Evolutionary conservation across 1,140 invertebrate genomes (phyloP).

Genomic region (Campodea augens): DNA sequence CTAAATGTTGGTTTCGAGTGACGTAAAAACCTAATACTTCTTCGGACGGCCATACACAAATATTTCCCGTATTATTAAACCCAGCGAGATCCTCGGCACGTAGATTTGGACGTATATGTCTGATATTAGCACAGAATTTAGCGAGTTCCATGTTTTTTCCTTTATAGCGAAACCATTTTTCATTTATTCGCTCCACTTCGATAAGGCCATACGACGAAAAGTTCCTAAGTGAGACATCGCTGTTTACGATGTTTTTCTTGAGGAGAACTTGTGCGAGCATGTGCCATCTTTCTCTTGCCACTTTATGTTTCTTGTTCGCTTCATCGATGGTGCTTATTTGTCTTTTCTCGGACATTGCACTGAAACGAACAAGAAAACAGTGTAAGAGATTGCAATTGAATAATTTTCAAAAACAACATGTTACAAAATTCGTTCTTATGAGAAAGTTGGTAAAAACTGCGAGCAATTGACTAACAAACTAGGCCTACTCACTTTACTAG

Average conservation of each 20-base stretch:
- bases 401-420: too few relatives aligned
- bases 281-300: slow-evolving; percentile 42
- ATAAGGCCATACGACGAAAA: slow-evolving; percentile 33
- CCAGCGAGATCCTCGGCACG: slow-evolving; percentile 37
- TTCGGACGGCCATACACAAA: slow-evolving; percentile 78
- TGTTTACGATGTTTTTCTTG: slow-evolving; percentile 19
- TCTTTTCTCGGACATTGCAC: too few relatives aligned
- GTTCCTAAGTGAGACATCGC: slow-evolving; percentile 30
- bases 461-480: too few relatives aligned
- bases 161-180: slow-evolving; percentile 34
- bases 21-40: slow-evolving; percentile 59
- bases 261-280: slow-evolving; percentile 43
- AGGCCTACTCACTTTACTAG: too few relatives aligned
- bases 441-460: too few relatives aligned
- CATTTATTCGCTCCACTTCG: slow-evolving; percentile 9
- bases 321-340: too few relatives aligned
- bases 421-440: too few relatives aligned
- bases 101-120: slow-evolving; percentile 35
- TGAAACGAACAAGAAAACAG: too few relatives aligned
- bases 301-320: slow-evolving; percentile 15
- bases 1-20: slow-evolving; percentile 40
- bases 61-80: slow-evolving; percentile 81
- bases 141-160: slow-evolving; percentile 25
- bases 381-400: too few relatives aligned
- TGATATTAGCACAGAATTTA: slow-evolving; percentile 35